Percentiles rank a stretch among this genome's conserved stretches.
These are phyloP conservation scores for Ectropis grisescens DNA, from an alignment of 1,140 invertebrate species.

Conservation along the genomic window DNA sequence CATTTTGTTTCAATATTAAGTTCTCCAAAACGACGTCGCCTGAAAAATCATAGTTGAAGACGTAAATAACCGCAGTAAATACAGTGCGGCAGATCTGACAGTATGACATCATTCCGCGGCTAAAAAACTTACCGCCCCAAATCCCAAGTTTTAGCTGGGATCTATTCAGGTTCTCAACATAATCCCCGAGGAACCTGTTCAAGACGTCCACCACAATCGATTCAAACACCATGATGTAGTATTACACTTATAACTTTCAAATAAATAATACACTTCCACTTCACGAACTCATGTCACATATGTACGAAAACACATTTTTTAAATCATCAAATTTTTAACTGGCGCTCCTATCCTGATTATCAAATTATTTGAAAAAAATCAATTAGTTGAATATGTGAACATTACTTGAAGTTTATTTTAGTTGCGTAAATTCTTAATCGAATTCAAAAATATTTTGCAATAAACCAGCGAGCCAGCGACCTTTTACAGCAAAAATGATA, in stretches of 20 bases:
- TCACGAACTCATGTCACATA: too few species aligned
- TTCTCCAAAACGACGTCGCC: slow-evolving; percentile 96
- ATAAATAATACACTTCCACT: too few species aligned
- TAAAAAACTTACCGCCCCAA: slow-evolving; percentile 88
- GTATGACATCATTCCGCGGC: slow-evolving; percentile 42
- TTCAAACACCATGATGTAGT: slow-evolving; percentile 92
- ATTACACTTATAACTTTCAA: slow-evolving; percentile 17
- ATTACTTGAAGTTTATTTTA: too few species aligned
- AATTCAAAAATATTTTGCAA: too few species aligned
- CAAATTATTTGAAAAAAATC: too few species aligned
- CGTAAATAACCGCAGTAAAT: slow-evolving; percentile 18
- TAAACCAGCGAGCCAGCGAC: too few species aligned
- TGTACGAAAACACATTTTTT: too few species aligned
- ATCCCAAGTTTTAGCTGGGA: slow-evolving; percentile 95
- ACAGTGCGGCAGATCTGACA: slow-evolving; percentile 6
- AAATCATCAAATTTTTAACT: too few species aligned
- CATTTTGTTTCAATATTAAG: slow-evolving; percentile 91
- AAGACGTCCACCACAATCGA: slow-evolving; percentile 90
- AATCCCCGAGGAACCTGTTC: slow-evolving; percentile 94
- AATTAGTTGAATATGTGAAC: too few species aligned
- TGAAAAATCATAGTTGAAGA: slow-evolving; percentile 69
- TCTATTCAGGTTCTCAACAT: slow-evolving; percentile 95
- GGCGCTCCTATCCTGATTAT: too few species aligned
- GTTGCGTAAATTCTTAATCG: too few species aligned
- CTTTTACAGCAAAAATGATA: too few species aligned